Conservation (phyloP, 2,797 vertebrate species). For the Melanotaenia boesemani region DNA sequence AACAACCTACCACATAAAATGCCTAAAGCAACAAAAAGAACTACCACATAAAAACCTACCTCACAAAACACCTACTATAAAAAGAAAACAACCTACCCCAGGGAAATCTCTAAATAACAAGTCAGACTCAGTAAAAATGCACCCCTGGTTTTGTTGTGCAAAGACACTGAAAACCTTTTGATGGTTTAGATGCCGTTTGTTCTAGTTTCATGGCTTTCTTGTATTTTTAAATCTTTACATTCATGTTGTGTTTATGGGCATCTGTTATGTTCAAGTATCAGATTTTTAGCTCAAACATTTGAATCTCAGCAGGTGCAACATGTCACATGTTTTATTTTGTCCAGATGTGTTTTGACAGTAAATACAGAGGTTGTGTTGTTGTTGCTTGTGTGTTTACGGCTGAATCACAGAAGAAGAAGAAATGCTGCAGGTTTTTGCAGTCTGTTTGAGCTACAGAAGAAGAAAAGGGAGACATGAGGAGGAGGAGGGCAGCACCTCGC, state of each 20-base stretch:
- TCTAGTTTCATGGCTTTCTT: background rate
- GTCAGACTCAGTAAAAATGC: no score
- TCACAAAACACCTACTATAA: no score
- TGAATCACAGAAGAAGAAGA: slow-evolving; percentile 58
- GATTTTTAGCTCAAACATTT: background rate
- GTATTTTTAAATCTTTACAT: background rate
- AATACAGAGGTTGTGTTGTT: slow-evolving; percentile 13
- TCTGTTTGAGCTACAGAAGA: slow-evolving; percentile 52
- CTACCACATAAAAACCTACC: no score
- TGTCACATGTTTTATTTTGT: background rate
- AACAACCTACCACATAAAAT: no score
- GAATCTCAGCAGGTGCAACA: background rate
- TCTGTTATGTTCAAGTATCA: background rate
- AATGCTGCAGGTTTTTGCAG: slow-evolving; percentile 53
- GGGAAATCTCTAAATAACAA: no score
- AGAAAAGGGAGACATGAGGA: slow-evolving; percentile 64
- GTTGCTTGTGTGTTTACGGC: slow-evolving; percentile 32
- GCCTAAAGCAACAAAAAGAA: no score
- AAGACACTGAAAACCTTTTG: background rate
- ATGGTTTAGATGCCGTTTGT: no score
- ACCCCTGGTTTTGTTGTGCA: no score
- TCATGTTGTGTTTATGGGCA: background rate
- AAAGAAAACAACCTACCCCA: no score
- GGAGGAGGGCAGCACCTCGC: slow-evolving; percentile 69
- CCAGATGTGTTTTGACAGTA: background rate